Evolutionary conservation across 2,113 vertebrate species (phyloP), one percentile per base, ranked within the genome.

Genomic region (Ibidorhyncha struthersii): DNA sequence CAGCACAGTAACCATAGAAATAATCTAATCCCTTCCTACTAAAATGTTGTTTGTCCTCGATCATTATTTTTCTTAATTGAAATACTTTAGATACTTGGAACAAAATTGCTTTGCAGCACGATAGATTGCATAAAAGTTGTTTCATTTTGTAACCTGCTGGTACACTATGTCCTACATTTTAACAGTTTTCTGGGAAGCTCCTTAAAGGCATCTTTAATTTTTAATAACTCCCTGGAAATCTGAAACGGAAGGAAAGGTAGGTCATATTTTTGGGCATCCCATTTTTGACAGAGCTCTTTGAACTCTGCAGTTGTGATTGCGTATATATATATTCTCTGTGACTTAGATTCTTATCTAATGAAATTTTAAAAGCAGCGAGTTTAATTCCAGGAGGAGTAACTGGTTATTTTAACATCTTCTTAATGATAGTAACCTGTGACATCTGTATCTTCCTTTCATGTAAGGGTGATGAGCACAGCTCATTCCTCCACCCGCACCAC

Each of bases 171-270:
- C 94, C 97, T 93, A 95, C 86, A 95, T 95, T 95, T 30, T 7
- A 71, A 49, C 63, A 65, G 41, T 65, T 97, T 92, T 78, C 94
- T 89, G 95, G 94, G 92, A 93, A 96, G 95, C 41, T 96, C 92
- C 92, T 97, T 91, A 49, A 89, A 97, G 95, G 95, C 82, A 67
- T 93, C 88, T 95, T 97, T 55, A 93, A 97, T 97, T 86, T 97
- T 97, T 97, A 92, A 96, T 95, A 71, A 11, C 86, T 89, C 90
- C 80, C 92, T 93, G 92, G 80, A 90, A 93, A 82, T 8, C 78
- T 58, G 87, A 56, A 56, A 72, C 4, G 6, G 94, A 86, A 89
- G 65, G 40, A 78, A 91, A 97, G 86, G 80, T 81, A 92, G 95
- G 90, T 86, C 71, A 72, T 5, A 0, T n/a, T 63, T 90, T 59